Base-by-base conservation (phyloP, 1,140 invertebrate genomes). In the Aphelenchoides besseyi region DNA sequence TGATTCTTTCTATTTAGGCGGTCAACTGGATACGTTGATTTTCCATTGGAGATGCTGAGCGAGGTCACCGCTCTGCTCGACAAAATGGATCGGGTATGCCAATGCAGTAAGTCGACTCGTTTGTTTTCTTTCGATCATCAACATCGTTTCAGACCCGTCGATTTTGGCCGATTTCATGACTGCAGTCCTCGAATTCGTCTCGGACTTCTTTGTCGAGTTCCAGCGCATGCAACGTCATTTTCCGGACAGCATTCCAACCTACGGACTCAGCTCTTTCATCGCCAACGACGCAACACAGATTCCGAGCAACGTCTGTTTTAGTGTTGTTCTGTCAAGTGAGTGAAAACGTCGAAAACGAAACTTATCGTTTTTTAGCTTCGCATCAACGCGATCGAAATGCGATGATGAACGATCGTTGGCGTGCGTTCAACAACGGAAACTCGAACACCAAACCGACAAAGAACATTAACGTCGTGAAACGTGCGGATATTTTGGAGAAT, bases 401-500 rank as follows among this genome's bases (percentile, higher is more conserved):
- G n/a, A 53, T n/a, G 30, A 18, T 66, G 63, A 29, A 36, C 32
- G 63, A 66, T n/a, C 63, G 63, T n/a, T 32, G 30, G 2, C 16
- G 63, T 12, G n/a, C 29, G 12, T 16, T 12, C 12, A 29, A 66
- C 30, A 29, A 29, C 3, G 30, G 32, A 33, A 59, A 23, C 16
- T 2, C 32, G 32, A n/a, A 16, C 18, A 37, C n/a, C 30, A 66
- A 66, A 8, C 16, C 9, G 28, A 18, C 63, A 12, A 66, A 66
- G 32, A 66, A 66, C 63, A 66, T 66, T 33, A 66, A 16, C 12
- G 16, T 66, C 63, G 16, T 35, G 1, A 66, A 66, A 53, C 63
- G 63, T 2, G 32, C 63, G 30, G 63, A 66, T 35, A 16, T 66
- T 23, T 30, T 66, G 26, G 63, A 66, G 3, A 66, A 66, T 33